Base-by-base conservation (phyloP, 2,113 vertebrate species). In the Empidonax alnorum region DNA sequence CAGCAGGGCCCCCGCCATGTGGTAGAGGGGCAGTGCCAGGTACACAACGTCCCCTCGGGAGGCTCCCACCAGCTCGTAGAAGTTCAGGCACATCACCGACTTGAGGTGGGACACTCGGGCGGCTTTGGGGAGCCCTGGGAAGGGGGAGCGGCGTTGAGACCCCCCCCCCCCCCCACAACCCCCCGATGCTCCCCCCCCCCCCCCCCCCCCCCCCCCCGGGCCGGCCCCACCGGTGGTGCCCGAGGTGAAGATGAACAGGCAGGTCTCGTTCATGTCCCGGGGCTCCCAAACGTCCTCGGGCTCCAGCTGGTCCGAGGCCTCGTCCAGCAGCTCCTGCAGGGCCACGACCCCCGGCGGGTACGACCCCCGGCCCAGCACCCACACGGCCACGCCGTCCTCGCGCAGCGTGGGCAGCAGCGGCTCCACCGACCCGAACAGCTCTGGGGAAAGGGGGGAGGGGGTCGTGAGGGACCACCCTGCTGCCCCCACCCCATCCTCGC, bases 1-100 rank as follows among this genome's bases (percentile, higher is more conserved):
- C 86, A 99, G 84, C 10, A 99, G 97, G 50, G 99, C 98, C 1
- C 99, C 99, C 0, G 99, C 98, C 98, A 98, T 99, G 97, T 99
- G 99, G 95, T 99, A 99, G 10, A 99, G 98, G 1, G 99, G 99
- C 47, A 99, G 98, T 0, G 99, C 92, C 68, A 99, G 96, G 96
- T 99, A 99, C 95, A 99, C 97, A 12, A 98, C 93, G 25, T 99
- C 99, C 5, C 95, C 62, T 68, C 94, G 91, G 35, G 62, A 94
- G 19, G 97, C 98, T 0, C 98, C 99, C n/a, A 98, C 99, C 93
- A 99, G 90, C 35, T 98, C 95, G 73, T 99, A 98, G 95, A 99
- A 99, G 7, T 92, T 94, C 93, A 99, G 98, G 86, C 98, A 98
- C 89, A 98, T 93, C 24, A 99, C 76, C 58, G 98, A 96, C 87